phyloP scores from a whole-genome alignment of 2,888 invertebrate species.

The Dasysyrphus albostriatus region DNA sequence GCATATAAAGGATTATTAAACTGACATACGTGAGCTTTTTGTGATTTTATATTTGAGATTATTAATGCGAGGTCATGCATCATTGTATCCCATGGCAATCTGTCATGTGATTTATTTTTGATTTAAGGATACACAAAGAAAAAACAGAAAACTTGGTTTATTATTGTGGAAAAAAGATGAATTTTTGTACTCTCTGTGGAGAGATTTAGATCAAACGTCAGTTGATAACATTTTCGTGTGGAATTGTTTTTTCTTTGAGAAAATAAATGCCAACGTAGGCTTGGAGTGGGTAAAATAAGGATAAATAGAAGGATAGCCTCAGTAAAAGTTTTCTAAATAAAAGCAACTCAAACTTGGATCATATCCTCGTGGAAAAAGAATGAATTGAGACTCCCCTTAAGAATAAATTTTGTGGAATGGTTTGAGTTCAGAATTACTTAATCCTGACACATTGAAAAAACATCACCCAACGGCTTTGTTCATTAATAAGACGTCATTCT shows the following conservation, averaged over 20 bases:
- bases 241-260: conserved; percentile 45
- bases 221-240: conserved; percentile 60
- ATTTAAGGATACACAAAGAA: conserved; percentile 26
- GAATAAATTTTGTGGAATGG: not conserved
- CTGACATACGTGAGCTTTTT: conserved; percentile 75
- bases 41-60: conserved; percentile 69
- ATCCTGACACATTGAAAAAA: conserved; percentile 49
- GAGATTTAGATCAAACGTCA: conserved; percentile 71
- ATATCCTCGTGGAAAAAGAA: not conserved
- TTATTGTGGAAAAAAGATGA: conserved; percentile 35
- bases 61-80: conserved; percentile 73
- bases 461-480: conserved; percentile 50
- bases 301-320: no score
- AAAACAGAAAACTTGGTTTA: conserved; percentile 41
- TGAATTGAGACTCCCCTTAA: not conserved
- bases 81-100: conserved; percentile 70
- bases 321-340: no score
- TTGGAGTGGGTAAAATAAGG: not conserved
- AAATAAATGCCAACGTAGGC: not conserved
- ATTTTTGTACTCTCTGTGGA: conserved; percentile 12
- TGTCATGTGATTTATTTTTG: conserved; percentile 75
- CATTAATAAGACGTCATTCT: conserved; percentile 67
- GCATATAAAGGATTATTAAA: conserved; percentile 62
- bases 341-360: not conserved
- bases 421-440: conserved; percentile 49